phyloP scores from a whole-genome alignment of 2,797 vertebrate genomes.

The Liasis olivaceus region DNA sequence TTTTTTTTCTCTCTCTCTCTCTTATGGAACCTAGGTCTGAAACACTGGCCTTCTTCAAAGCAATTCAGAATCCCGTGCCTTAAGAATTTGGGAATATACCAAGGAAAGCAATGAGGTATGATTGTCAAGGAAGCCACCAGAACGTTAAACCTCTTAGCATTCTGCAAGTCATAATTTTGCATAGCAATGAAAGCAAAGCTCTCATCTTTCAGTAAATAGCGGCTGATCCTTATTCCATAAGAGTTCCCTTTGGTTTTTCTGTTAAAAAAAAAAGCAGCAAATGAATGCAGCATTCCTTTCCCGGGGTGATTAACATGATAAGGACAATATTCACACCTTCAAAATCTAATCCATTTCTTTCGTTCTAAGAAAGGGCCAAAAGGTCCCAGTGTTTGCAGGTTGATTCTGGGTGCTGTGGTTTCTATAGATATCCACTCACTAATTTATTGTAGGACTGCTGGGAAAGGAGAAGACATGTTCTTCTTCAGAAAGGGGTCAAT shows the following conservation, averaged over 20 bases:
- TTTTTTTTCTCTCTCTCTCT: background rate
- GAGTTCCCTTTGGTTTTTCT: slow-evolving; percentile 28
- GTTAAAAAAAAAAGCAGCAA: background rate
- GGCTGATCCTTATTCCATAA: slow-evolving; percentile 1
- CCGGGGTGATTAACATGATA: slow-evolving; percentile 21
- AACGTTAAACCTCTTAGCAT: slow-evolving; percentile 21
- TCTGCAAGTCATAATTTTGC: slow-evolving; percentile 8
- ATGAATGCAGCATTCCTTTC: slow-evolving; percentile 33
- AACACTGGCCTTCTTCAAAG: slow-evolving; percentile 19
- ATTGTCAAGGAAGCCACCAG: background rate
- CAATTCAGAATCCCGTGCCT: slow-evolving; percentile 24
- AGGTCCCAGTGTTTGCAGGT: too few relatives aligned
- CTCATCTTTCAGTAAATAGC: slow-evolving; percentile 14
- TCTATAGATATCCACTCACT: too few relatives aligned
- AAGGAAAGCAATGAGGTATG: slow-evolving; percentile 25
- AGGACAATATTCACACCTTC: background rate
- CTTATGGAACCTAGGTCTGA: background rate
- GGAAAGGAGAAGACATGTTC: too few relatives aligned
- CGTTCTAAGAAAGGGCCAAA: too few relatives aligned
- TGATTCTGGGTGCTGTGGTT: too few relatives aligned
- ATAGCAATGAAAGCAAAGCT: slow-evolving; percentile 11
- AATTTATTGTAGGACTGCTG: too few relatives aligned
- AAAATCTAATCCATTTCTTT: slow-evolving; percentile 35
- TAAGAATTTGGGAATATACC: slow-evolving; percentile 34
- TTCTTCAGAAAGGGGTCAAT: background rate